phyloP scores from a whole-genome alignment of 2,888 invertebrate genomes.

The Ormia ochracea region DNA sequence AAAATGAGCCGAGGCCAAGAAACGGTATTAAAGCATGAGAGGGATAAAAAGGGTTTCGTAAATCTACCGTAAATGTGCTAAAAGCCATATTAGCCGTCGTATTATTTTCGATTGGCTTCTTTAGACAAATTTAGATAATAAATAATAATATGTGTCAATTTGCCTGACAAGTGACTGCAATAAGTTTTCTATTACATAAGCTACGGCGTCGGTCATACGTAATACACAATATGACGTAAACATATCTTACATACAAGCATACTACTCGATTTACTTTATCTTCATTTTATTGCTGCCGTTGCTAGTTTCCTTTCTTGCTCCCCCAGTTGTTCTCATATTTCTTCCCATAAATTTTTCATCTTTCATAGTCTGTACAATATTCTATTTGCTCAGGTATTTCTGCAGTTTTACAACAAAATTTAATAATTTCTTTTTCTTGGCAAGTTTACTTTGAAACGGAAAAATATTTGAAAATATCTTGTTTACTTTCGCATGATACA shows the following conservation, averaged over 20 bases:
- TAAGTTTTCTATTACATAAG: no score
- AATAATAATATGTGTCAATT: no score
- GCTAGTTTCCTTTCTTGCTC: neutral
- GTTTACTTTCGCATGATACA: constrained; percentile 6
- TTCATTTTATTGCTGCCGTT: neutral
- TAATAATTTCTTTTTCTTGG: constrained; percentile 17
- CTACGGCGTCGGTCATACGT: no score
- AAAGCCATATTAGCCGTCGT: no score
- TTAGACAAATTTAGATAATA: no score
- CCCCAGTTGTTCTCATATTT: neutral
- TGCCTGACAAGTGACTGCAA: no score
- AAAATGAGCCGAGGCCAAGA: no score
- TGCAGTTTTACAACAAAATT: constrained; percentile 30
- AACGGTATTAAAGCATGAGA: no score
- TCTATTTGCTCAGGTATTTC: constrained; percentile 26
- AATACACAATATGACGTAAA: constrained; percentile 43
- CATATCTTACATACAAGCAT: constrained; percentile 9
- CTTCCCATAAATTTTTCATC: neutral
- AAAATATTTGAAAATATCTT: constrained; percentile 4
- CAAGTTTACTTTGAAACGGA: neutral
- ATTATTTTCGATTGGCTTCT: no score
- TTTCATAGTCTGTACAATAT: constrained; percentile 35
- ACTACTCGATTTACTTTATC: neutral
- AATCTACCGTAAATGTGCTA: no score
- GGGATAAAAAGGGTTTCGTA: no score